Conservation (phyloP, 2,888 invertebrate species). For the Byasa hedistus region DNA sequence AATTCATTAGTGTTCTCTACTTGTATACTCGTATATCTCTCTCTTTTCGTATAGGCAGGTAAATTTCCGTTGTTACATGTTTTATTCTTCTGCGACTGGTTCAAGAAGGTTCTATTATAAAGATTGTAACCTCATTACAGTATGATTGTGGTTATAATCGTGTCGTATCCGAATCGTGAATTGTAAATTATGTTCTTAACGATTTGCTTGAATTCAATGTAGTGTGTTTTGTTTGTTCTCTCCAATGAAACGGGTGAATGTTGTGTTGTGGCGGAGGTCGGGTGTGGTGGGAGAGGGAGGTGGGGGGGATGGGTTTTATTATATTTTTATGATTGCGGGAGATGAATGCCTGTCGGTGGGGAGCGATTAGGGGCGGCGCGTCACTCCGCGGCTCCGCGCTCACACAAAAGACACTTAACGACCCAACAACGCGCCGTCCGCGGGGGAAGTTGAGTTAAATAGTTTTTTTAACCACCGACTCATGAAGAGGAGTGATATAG, state of each 20-base stretch:
- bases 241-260: slow-evolving; percentile 18
- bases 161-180: slow-evolving; percentile 12
- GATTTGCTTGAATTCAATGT: slow-evolving; percentile 28
- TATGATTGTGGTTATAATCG: too few relatives aligned
- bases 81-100: too few relatives aligned
- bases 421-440: slow-evolving; percentile 9
- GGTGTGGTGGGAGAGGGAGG: slow-evolving; percentile 27
- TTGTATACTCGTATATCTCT: too few relatives aligned
- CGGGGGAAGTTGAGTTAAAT: slow-evolving; percentile 21
- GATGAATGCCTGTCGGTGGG: slow-evolving; percentile 37
- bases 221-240: slow-evolving; percentile 26
- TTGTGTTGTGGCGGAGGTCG: background rate
- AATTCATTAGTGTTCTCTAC: too few relatives aligned
- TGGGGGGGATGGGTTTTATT: slow-evolving; percentile 33
- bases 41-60: too few relatives aligned
- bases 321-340: slow-evolving; percentile 41
- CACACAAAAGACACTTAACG: slow-evolving; percentile 3
- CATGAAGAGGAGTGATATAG: too few relatives aligned
- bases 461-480: slow-evolving; percentile 6
- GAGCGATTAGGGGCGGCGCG: slow-evolving; percentile 39
- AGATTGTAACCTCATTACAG: too few relatives aligned
- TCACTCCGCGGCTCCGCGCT: slow-evolving; percentile 35
- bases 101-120: too few relatives aligned
- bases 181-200: slow-evolving; percentile 8
- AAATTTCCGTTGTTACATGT: too few relatives aligned